A percentile compares a stretch with the other conserved stretches of the same genome.
Conservation (phyloP, 2,113 vertebrate species). For the Spermophilus dauricus region DNA sequence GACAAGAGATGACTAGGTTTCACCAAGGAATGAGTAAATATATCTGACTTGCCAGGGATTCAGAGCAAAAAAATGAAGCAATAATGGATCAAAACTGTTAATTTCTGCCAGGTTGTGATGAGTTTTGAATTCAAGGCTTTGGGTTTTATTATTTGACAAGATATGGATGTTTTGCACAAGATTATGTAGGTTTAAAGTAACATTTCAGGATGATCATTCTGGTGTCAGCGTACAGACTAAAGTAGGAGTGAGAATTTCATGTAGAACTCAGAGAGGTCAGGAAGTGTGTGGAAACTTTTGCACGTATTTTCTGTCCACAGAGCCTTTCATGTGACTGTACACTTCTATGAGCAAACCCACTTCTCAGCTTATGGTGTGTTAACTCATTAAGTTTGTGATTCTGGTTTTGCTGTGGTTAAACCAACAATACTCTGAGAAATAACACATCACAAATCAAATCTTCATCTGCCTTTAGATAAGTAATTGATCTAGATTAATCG, state of each 20-base stretch:
- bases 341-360: background rate
- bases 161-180: background rate
- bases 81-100: background rate
- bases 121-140: background rate
- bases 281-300: background rate
- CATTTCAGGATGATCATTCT: background rate
- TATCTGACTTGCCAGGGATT: background rate
- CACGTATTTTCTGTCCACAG: background rate
- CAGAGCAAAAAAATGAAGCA: background rate
- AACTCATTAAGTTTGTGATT: background rate
- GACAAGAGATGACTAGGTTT: background rate
- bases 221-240: background rate
- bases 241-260: background rate
- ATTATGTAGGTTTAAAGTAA: background rate
- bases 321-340: background rate
- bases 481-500: background rate
- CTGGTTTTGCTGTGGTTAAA: constrained; percentile 19
- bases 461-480: background rate
- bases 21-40: background rate
- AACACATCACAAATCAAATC: background rate
- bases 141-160: background rate
- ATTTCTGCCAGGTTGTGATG: background rate
- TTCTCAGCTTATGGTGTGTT: background rate
- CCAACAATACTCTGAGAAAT: constrained; percentile 27
- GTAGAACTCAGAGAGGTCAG: background rate